A percentile compares a stretch with the other conserved stretches of the same genome.
Evolutionary conservation across 2,113 vertebrate genomes (phyloP).

Genomic region (Empidonax alnorum): DNA sequence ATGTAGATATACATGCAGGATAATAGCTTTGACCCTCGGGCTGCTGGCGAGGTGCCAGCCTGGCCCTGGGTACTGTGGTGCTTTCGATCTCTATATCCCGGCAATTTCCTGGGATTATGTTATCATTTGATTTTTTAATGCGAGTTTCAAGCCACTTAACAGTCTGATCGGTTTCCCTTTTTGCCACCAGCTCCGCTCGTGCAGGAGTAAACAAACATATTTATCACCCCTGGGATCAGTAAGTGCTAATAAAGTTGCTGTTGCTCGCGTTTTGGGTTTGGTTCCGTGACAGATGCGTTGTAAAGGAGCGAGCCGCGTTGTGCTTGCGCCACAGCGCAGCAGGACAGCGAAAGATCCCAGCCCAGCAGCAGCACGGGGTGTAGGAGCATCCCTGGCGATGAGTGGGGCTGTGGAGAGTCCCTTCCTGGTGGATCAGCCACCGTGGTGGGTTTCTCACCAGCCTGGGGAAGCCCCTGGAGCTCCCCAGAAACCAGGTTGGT

Average conservation of each 20-base stretch:
- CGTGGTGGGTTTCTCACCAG: neutral
- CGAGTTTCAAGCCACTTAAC: conserved; percentile 46
- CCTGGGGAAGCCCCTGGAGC: neutral
- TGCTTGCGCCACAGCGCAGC: conserved; percentile 3
- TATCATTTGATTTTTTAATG: conserved; percentile 55
- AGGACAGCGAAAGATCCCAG: neutral
- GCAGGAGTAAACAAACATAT: conserved; percentile 73
- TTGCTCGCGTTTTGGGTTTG: conserved; percentile 65
- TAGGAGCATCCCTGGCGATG: neutral
- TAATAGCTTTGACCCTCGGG: conserved; percentile 44
- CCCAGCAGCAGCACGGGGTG: neutral
- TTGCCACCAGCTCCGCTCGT: conserved; percentile 56
- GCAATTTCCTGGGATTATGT: conserved; percentile 60
- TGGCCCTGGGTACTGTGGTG: neutral
- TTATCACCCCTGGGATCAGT: conserved; percentile 74
- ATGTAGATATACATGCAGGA: conserved; percentile 18
- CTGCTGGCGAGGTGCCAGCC: neutral
- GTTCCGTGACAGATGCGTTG: conserved; percentile 26
- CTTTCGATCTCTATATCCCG: conserved; percentile 1
- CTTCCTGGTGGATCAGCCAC: neutral
- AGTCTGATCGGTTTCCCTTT: conserved; percentile 62
- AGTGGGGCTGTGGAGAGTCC: neutral
- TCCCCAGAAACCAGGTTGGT: neutral
- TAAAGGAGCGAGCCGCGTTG: conserved; percentile 24
- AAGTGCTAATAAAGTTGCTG: conserved; percentile 75